Percentiles rank a stretch among this genome's conserved stretches.
Evolutionary conservation across 2,113 vertebrate genomes (phyloP).

Genomic region (Ceyx margarethae): DNA sequence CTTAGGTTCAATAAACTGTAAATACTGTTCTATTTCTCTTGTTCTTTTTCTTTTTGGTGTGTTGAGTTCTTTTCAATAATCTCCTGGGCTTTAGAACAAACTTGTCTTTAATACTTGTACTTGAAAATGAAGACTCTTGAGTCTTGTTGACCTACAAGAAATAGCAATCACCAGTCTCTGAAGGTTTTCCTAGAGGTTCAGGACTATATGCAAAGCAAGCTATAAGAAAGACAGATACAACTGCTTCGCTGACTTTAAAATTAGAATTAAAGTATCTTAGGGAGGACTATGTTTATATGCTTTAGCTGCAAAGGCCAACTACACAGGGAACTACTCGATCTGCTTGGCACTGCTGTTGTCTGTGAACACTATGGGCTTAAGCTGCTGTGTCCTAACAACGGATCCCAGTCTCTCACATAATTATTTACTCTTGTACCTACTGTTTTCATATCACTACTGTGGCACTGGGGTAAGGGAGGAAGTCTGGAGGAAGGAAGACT

Average conservation of each 20-base stretch:
- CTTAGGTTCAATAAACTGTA: neutral
- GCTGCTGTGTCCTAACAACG: neutral
- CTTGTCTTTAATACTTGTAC: neutral
- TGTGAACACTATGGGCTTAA: neutral
- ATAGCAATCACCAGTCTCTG: neutral
- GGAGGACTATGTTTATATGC: neutral
- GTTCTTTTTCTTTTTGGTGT: neutral
- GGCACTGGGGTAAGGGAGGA: neutral
- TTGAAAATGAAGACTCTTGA: constrained; percentile 10
- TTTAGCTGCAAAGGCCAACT: neutral
- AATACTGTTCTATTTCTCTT: neutral
- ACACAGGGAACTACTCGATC: neutral
- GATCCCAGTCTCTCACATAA: neutral
- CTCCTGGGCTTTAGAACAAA: neutral
- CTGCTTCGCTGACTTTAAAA: neutral
- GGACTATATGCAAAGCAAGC: neutral
- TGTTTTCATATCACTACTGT: neutral
- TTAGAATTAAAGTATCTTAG: neutral
- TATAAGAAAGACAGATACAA: neutral
- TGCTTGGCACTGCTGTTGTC: neutral
- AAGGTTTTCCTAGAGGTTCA: neutral
- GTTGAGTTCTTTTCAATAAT: neutral
- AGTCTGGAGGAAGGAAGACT: neutral
- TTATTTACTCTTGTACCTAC: neutral
- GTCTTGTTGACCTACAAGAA: neutral